These are phyloP conservation scores for Sebastes diploproa DNA, from an alignment of 2,797 vertebrate species.

Conservation along the genomic window DNA sequence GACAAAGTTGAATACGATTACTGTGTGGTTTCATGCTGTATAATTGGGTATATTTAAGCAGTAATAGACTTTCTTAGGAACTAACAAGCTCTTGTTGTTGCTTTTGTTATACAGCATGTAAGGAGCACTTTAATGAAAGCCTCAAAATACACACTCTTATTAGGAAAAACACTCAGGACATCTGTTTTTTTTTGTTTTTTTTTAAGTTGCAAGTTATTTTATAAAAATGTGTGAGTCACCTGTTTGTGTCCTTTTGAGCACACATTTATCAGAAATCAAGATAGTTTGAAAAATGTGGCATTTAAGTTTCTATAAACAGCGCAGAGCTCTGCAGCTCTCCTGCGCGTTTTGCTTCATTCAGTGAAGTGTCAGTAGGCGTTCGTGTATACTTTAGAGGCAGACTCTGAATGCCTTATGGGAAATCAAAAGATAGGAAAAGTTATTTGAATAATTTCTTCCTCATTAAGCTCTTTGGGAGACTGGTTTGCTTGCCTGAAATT, in stretches of 20 bases:
- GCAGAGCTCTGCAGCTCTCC: neutral
- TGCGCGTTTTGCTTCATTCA: conserved; percentile 5
- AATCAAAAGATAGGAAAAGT: conserved; percentile 63
- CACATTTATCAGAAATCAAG: neutral
- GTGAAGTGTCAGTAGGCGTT: conserved; percentile 17
- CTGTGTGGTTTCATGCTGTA: neutral
- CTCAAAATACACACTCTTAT: neutral
- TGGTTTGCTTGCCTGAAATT: conserved; percentile 21
- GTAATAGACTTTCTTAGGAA: neutral
- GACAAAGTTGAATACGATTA: neutral
- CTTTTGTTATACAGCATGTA: neutral
- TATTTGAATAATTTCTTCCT: conserved; percentile 52
- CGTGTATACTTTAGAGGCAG: conserved; percentile 11
- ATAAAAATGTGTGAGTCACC: neutral
- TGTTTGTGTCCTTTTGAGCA: neutral
- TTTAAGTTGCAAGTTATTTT: neutral
- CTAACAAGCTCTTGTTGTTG: neutral
- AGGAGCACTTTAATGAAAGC: neutral
- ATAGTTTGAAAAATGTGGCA: neutral
- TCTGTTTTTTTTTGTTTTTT: neutral
- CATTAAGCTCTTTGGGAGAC: conserved; percentile 29
- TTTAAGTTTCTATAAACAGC: neutral
- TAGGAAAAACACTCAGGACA: neutral
- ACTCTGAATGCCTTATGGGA: conserved; percentile 45
- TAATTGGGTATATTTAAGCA: neutral